Evolutionary conservation across 2,797 vertebrate genomes (phyloP).

Genomic region (Pempheris klunzingeri): DNA sequence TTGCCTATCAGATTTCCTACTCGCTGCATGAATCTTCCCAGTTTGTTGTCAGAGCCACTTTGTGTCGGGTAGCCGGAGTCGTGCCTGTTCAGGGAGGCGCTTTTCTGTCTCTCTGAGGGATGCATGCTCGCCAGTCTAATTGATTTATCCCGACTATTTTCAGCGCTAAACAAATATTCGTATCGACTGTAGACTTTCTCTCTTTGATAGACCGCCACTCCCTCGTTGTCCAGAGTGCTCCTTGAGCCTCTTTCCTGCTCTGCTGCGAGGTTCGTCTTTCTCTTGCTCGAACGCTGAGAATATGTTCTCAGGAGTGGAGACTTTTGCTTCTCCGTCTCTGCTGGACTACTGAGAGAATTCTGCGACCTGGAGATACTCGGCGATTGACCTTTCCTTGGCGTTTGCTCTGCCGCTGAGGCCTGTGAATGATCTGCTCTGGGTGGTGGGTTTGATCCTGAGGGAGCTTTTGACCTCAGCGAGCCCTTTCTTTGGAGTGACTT

Average conservation of each 20-base stretch:
- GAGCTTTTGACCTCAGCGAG: slow-evolving; percentile 36
- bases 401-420: slow-evolving; percentile 22
- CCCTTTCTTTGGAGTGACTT: slow-evolving; percentile 57
- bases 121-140: not conserved
- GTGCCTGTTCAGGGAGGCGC: slow-evolving; percentile 2
- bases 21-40: slow-evolving; percentile 81
- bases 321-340: slow-evolving; percentile 56
- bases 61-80: slow-evolving; percentile 33
- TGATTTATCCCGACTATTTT: slow-evolving; percentile 41
- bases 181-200: slow-evolving; percentile 72
- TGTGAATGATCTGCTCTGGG: slow-evolving; percentile 28
- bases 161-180: slow-evolving; percentile 59
- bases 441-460: slow-evolving; percentile 28
- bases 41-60: slow-evolving; percentile 68
- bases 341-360: not conserved
- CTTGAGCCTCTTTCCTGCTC: slow-evolving; percentile 43
- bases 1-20: slow-evolving; percentile 78
- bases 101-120: slow-evolving; percentile 45
- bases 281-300: slow-evolving; percentile 67
- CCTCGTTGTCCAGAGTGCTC: slow-evolving; percentile 21
- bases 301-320: slow-evolving; percentile 46
- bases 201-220: not conserved
- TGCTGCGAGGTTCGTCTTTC: slow-evolving; percentile 22
- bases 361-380: slow-evolving; percentile 29
- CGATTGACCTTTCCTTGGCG: slow-evolving; percentile 15